Evolutionary conservation across 2,113 vertebrate genomes (phyloP).

Genomic region (Natator depressus): DNA sequence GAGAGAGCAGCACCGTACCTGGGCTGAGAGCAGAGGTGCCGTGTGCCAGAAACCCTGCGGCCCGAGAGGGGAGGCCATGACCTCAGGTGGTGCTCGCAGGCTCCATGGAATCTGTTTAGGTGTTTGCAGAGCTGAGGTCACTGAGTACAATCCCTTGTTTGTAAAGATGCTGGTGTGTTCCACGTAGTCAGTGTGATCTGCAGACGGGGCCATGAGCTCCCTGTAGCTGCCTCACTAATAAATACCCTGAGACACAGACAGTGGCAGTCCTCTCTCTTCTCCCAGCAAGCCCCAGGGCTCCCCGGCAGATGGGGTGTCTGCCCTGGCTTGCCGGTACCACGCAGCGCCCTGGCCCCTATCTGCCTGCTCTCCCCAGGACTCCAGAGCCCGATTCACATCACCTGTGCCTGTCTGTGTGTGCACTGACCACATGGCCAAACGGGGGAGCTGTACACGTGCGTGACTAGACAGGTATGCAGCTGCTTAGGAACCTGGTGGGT

Average conservation of each 20-base stretch:
- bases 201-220: not conserved
- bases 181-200: not conserved
- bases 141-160: not conserved
- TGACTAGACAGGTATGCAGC: too few relatives aligned
- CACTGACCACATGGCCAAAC: too few relatives aligned
- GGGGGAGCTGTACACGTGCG: too few relatives aligned
- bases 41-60: not conserved
- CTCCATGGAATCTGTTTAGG: not conserved
- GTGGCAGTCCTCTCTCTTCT: not conserved
- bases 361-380: not conserved
- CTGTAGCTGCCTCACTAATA: not conserved
- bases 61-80: fast-evolving
- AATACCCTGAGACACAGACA: fast-evolving
- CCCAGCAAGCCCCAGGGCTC: not conserved
- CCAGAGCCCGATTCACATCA: too few relatives aligned
- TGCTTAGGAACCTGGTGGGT: too few relatives aligned
- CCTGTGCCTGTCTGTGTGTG: not conserved
- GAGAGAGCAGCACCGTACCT: not conserved
- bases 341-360: not conserved
- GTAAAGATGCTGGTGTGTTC: not conserved
- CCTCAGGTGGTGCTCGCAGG: not conserved
- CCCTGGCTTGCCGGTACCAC: not conserved
- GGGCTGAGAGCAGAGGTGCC: not conserved
- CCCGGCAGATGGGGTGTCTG: not conserved
- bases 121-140: not conserved